Percentiles rank a stretch among this genome's conserved stretches.
These are phyloP conservation scores for Trichosurus vulpecula DNA, from an alignment of 2,797 vertebrate species.

Conservation along the genomic window DNA sequence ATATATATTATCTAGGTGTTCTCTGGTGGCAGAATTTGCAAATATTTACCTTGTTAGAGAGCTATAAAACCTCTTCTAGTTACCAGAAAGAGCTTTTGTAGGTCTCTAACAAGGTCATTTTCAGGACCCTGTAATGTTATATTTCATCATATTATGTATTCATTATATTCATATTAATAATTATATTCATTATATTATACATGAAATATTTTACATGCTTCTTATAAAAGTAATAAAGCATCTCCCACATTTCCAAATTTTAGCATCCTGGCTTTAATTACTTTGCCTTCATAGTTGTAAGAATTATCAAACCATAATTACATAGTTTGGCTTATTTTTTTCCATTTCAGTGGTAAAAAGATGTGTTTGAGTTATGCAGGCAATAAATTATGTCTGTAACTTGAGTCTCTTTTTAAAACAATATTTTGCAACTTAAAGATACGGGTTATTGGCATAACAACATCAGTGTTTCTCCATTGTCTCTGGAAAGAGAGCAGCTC, in stretches of 20 bases:
- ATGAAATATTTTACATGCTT: background rate
- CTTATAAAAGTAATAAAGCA: background rate
- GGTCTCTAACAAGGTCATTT: background rate
- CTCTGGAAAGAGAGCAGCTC: conserved; percentile 18
- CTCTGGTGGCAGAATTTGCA: background rate
- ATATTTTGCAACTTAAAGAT: conserved; percentile 46
- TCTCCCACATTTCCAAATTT: background rate
- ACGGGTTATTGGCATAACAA: conserved; percentile 64
- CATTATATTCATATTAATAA: background rate
- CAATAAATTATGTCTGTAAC: conserved; percentile 18
- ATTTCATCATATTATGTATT: background rate
- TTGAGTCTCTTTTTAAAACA: conserved; percentile 54
- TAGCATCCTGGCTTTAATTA: conserved; percentile 47
- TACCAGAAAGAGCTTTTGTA: background rate
- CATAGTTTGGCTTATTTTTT: conserved; percentile 46
- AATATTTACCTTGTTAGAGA: background rate
- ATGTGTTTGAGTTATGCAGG: conserved; percentile 51
- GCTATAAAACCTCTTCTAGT: background rate
- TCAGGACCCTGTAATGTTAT: background rate
- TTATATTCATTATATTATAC: background rate
- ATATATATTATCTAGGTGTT: background rate
- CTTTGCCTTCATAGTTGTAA: conserved; percentile 43
- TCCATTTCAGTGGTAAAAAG: conserved; percentile 59
- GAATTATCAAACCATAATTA: conserved; percentile 13
- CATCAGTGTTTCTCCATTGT: background rate